phyloP scores from a whole-genome alignment of 2,113 vertebrate genomes.

The Rhagologus leucostigma region DNA sequence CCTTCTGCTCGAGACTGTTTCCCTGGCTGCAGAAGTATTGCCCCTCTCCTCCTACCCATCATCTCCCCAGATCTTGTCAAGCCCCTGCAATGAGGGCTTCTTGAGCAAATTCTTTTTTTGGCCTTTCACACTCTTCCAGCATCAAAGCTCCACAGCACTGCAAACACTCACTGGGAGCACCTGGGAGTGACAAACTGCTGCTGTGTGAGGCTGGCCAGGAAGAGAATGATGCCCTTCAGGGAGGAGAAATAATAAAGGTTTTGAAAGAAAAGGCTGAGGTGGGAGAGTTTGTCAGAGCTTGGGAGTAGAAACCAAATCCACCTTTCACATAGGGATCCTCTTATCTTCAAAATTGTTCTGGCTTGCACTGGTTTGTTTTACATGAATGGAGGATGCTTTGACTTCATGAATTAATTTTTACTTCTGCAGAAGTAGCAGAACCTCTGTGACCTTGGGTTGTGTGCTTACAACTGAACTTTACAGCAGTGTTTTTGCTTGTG shows the following conservation, averaged over 20 bases:
- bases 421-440: background rate
- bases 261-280: background rate
- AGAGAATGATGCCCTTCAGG: background rate
- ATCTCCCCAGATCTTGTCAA: background rate
- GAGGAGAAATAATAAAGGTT: background rate
- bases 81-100: background rate
- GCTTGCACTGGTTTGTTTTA: background rate
- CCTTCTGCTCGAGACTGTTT: background rate
- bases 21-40: background rate
- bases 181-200: background rate
- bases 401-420: background rate
- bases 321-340: background rate
- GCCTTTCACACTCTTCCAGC: background rate
- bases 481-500: background rate
- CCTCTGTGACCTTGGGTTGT: background rate
- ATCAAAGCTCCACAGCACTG: background rate
- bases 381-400: background rate
- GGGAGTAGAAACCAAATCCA: background rate
- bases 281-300: background rate
- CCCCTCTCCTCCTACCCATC: background rate
- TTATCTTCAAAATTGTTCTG: background rate
- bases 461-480: background rate
- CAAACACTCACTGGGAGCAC: background rate
- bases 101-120: background rate
- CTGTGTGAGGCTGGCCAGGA: background rate